Evolutionary conservation across 2,113 vertebrate species (phyloP).

Genomic region (Heloderma charlesbogerti): DNA sequence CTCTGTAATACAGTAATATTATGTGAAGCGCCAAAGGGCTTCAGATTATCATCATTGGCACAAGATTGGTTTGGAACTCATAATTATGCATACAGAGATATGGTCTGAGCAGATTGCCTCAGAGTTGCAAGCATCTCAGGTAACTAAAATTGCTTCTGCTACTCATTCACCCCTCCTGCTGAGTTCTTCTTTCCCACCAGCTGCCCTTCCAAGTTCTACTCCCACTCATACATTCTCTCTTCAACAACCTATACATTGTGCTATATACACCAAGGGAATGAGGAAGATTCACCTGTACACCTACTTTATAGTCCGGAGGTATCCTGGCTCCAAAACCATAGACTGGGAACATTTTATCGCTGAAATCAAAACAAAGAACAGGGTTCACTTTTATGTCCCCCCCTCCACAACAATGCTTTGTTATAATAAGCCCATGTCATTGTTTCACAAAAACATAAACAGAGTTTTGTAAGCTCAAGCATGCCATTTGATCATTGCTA

Average conservation of each 20-base stretch:
- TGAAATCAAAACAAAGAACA: conserved; percentile 72
- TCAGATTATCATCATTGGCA: not conserved
- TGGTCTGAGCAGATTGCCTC: not conserved
- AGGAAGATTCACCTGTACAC: conserved; percentile 54
- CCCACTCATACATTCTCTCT: not conserved
- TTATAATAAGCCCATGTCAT: conserved; percentile 33
- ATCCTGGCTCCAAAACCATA: conserved; percentile 96
- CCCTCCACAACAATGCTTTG: conserved; percentile 24
- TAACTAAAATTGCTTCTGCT: not conserved
- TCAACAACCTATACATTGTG: not conserved
- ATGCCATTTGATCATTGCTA: not conserved
- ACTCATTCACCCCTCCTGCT: not conserved
- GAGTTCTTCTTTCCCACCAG: not conserved
- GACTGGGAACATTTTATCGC: conserved; percentile 99
- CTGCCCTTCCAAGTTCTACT: not conserved
- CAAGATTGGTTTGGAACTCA: not conserved
- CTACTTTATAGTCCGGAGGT: conserved; percentile 96
- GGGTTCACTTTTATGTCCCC: not conserved
- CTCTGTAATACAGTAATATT: not conserved
- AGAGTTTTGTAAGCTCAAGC: conserved; percentile 17
- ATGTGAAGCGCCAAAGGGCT: not conserved
- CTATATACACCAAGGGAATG: conserved; percentile 32
- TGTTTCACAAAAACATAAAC: conserved; percentile 12
- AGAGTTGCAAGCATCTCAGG: not conserved
- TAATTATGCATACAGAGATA: not conserved